Evolutionary conservation across 2,797 vertebrate species (phyloP).

Genomic region (Euphonia xanthogaster): DNA sequence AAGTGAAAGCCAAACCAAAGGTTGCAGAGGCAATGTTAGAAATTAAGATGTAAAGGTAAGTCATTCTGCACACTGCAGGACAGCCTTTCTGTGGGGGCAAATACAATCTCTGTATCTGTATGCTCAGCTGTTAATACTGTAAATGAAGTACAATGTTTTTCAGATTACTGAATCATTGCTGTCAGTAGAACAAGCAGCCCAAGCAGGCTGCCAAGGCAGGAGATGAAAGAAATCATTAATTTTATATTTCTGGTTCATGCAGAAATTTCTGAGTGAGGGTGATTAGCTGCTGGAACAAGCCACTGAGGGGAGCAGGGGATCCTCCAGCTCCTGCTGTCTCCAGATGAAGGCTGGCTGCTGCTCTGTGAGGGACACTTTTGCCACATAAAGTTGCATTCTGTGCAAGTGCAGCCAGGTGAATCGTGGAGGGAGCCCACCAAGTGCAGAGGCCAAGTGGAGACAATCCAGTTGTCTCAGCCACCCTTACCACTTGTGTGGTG

Average conservation of each 20-base stretch:
- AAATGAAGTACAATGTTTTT: not conserved
- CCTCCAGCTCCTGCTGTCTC: not conserved
- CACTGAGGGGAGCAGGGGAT: not conserved
- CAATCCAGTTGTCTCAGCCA: not conserved
- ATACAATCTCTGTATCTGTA: not conserved
- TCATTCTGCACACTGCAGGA: not conserved
- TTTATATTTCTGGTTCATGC: not conserved
- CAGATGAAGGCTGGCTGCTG: not conserved
- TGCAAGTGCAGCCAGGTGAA: not conserved
- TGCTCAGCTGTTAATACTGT: slow-evolving; percentile 18
- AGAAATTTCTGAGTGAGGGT: not conserved
- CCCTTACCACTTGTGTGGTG: not conserved
- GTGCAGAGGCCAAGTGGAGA: not conserved
- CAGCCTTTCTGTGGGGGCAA: not conserved
- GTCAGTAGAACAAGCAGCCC: slow-evolving; percentile 1
- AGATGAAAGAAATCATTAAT: slow-evolving; percentile 22
- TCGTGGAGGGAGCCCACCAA: not conserved
- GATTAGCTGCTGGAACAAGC: not conserved
- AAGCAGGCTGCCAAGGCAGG: not conserved
- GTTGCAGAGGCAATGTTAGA: not conserved
- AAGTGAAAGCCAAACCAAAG: not conserved
- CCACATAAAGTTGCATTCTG: not conserved
- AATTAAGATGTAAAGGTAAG: not conserved
- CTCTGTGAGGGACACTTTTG: not conserved
- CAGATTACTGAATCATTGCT: slow-evolving; percentile 11